Conservation (phyloP, 2,113 vertebrate species). For the Clupea harengus region DNA sequence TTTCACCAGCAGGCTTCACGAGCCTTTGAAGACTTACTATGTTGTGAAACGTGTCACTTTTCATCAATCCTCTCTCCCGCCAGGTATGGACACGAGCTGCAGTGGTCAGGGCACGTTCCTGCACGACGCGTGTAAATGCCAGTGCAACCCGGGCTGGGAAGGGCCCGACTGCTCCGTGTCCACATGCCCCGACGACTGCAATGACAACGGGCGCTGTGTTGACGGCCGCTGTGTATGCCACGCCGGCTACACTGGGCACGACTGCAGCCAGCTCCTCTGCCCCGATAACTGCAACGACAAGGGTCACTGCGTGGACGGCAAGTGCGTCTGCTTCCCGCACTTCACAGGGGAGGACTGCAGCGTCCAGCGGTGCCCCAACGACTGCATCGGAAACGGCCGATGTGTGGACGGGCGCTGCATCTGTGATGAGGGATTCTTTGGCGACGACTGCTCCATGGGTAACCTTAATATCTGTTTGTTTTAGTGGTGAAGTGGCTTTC, state of each 20-base stretch:
- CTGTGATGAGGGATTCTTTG: constrained; percentile 79
- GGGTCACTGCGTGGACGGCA: constrained; percentile 75
- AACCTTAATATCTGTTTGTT: constrained; percentile 44
- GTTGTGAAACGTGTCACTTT: not conserved
- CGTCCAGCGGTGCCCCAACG: constrained; percentile 68
- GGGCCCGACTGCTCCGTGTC: constrained; percentile 76
- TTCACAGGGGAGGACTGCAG: constrained; percentile 78
- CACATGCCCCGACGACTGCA: constrained; percentile 79
- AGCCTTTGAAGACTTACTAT: not conserved
- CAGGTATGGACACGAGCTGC: constrained; percentile 70
- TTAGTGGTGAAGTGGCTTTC: too few species aligned
- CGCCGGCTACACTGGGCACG: constrained; percentile 68
- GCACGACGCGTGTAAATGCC: constrained; percentile 70
- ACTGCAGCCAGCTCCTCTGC: constrained; percentile 75
- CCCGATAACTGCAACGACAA: constrained; percentile 78
- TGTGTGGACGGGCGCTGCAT: constrained; percentile 81
- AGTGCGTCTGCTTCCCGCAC: constrained; percentile 75
- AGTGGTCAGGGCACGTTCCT: constrained; percentile 75
- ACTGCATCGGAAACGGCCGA: constrained; percentile 78
- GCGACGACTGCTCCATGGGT: constrained; percentile 82
- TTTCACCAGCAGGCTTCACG: not conserved
- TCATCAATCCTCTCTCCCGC: not conserved
- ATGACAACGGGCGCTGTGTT: constrained; percentile 72
- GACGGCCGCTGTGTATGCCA: constrained; percentile 75
- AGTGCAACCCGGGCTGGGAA: constrained; percentile 80